Conservation (phyloP, 1,140 invertebrate genomes). For the Lepidostoma basale region DNA sequence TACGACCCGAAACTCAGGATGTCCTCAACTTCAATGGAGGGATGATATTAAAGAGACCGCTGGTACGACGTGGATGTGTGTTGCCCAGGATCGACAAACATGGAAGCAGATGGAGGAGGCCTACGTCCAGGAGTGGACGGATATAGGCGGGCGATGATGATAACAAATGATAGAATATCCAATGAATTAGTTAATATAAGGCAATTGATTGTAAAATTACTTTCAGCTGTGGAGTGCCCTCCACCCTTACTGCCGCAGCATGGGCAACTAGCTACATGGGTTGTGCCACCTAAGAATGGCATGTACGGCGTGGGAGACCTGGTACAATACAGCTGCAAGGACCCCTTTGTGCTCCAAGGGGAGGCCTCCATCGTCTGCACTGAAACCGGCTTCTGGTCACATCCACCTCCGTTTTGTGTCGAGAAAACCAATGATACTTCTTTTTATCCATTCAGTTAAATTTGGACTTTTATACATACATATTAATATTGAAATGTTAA, state of each 20-base stretch:
- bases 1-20: no score
- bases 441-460: not conserved
- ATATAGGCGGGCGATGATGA: no score
- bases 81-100: no score
- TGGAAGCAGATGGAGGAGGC: no score
- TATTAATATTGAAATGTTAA: not conserved
- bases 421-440: slow-evolving; percentile 52
- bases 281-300: slow-evolving; percentile 57
- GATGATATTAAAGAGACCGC: no score
- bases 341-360: slow-evolving; percentile 74
- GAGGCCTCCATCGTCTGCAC: slow-evolving; percentile 83
- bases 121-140: no score
- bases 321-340: slow-evolving; percentile 78
- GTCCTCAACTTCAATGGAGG: no score
- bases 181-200: no score
- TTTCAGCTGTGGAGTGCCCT: slow-evolving; percentile 79
- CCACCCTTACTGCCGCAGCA: slow-evolving; percentile 73
- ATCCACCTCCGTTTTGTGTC: slow-evolving; percentile 78
- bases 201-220: no score
- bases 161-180: no score
- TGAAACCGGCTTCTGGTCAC: slow-evolving; percentile 85
- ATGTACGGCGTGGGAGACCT: slow-evolving; percentile 77
- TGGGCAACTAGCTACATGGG: slow-evolving; percentile 68
- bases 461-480: no score
- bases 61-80: no score